These are phyloP conservation scores for Parazoanthus darwini DNA, from an alignment of 92 coral and sea anemone genomes.

Conservation along the genomic window DNA sequence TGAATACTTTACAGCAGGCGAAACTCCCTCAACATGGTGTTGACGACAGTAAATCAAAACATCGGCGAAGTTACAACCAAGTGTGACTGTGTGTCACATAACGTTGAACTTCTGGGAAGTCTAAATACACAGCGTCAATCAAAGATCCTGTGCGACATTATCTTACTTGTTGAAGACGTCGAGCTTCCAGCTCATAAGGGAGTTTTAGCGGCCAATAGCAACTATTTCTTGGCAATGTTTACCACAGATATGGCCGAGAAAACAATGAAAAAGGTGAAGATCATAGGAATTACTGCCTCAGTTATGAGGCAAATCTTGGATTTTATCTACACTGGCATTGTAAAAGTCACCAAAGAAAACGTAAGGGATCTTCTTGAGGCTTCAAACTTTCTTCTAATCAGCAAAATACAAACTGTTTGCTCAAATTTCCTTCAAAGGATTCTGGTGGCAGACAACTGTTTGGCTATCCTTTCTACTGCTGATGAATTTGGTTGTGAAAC, in stretches of 20 bases:
- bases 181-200: slow-evolving; percentile 90
- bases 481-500: slow-evolving; percentile 69
- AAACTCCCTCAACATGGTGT: slow-evolving; percentile 11
- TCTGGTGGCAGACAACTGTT: slow-evolving; percentile 71
- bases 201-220: slow-evolving; percentile 86
- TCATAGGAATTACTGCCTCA: slow-evolving; percentile 56
- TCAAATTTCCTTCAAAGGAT: slow-evolving; percentile 66
- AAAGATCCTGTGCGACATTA: slow-evolving; percentile 78
- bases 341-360: slow-evolving; percentile 63
- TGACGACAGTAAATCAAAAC: background rate
- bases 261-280: slow-evolving; percentile 52
- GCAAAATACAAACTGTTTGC: slow-evolving; percentile 65
- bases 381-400: slow-evolving; percentile 74
- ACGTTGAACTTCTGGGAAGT: slow-evolving; percentile 40
- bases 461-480: slow-evolving; percentile 75
- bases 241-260: slow-evolving; percentile 91
- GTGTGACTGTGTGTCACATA: slow-evolving; percentile 17
- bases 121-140: slow-evolving; percentile 73
- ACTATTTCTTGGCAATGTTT: slow-evolving; percentile 86
- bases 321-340: slow-evolving; percentile 82
- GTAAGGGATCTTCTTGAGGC: slow-evolving; percentile 75
- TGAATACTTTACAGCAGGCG: no score
- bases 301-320: slow-evolving; percentile 72
- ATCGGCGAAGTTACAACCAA: background rate
- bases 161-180: slow-evolving; percentile 64